These are phyloP conservation scores for Mactra quadrangularis DNA, from an alignment of 1,140 invertebrate species.

Conservation along the genomic window DNA sequence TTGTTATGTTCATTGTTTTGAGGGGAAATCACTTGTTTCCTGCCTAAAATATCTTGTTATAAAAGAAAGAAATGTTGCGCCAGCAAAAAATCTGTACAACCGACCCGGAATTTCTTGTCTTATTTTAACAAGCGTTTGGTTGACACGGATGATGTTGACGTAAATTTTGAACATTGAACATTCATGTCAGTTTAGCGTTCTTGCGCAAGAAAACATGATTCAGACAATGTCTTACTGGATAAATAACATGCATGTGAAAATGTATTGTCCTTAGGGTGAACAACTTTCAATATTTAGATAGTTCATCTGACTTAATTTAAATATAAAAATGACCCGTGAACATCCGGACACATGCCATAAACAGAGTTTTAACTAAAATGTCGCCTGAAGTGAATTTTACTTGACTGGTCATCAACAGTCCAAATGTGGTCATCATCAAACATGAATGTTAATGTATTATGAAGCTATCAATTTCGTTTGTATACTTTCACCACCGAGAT, in stretches of 20 bases:
- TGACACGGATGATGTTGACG: too few species aligned
- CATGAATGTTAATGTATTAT: conserved; percentile 55
- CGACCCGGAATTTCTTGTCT: too few species aligned
- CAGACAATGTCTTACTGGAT: neutral
- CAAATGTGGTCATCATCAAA: conserved; percentile 26
- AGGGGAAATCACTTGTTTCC: too few species aligned
- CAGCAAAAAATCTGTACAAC: too few species aligned
- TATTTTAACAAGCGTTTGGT: too few species aligned
- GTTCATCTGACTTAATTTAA: too few species aligned
- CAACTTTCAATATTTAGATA: neutral
- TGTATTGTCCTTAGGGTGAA: neutral
- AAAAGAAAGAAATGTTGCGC: too few species aligned
- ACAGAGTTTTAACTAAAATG: neutral
- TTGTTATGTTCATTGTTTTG: too few species aligned
- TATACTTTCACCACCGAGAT: conserved; percentile 12
- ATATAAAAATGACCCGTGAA: too few species aligned
- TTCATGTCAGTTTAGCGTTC: neutral
- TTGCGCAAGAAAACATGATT: conserved; percentile 37
- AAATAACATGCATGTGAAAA: conserved; percentile 43
- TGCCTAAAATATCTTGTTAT: too few species aligned
- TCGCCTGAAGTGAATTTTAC: neutral
- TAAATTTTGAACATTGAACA: neutral
- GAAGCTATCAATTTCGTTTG: conserved; percentile 47
- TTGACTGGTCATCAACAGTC: conserved; percentile 6
- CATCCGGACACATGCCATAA: neutral